Evolutionary conservation across 2,113 vertebrate genomes (phyloP), one percentile per base, ranked within the genome.

Genomic region (Turdus rufiventris): DNA sequence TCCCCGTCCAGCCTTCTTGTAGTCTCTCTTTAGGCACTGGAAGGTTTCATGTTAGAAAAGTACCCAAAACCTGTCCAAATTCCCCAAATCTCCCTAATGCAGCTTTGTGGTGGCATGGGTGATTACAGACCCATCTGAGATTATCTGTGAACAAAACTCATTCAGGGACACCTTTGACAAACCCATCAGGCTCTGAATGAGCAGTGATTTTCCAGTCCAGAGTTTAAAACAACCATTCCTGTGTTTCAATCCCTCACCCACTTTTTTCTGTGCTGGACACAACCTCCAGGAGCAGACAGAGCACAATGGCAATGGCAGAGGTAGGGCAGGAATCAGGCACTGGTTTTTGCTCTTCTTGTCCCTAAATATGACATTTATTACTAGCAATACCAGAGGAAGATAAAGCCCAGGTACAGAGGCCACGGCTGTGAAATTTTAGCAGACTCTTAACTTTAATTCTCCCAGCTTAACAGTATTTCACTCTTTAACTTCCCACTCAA

Each of bases 361-460:
- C 68, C 42, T 36, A 66, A 85, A 65, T 12, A 19, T 2, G 34
- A 48, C 51, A 47, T 50, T 85, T 61, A 54, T 58, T 50, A 70
- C 63, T 67, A 72, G 25, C 40, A 61, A 9, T n/a, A 45, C 12
- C 40, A 45, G 50, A 47, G 31, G 28, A 68, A 85, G 42, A 42
- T 31, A 15, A 82, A 82, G 43, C 63, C 76, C 78, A 66, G 51
- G 33, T 45, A 34, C 23, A 77, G 31, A 36, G 33, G 34, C 38
- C 18, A 26, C 1, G 8, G 53, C 66, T 80, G 20, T 65, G 40
- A 42, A 21, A 83, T 88, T 92, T 72, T 77, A 73, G 50, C 31
- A 34, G 71, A 66, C 33, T 40, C 81, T 17, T 66, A 53, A 73
- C 71, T 91, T 91, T 63, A 19, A 25, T 54, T 94, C 93, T 33